Conservation (phyloP, 2,888 invertebrate species). For the Steinernema scapterisci region DNA sequence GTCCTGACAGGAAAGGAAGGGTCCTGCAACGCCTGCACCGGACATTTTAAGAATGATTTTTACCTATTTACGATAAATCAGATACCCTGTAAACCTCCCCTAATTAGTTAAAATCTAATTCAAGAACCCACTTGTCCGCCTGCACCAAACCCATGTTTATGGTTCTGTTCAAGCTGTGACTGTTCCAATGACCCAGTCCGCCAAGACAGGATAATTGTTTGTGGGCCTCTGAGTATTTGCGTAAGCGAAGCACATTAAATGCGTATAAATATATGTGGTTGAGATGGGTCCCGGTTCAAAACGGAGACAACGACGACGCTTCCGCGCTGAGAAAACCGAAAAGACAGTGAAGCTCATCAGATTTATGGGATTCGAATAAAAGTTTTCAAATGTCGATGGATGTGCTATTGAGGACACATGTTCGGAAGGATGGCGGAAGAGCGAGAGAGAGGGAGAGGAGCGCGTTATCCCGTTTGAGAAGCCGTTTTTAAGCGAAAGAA, state of each 20-base stretch:
- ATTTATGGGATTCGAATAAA: slow-evolving; percentile 28
- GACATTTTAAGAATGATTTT: no score
- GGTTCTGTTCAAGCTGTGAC: no score
- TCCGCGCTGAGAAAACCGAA: no score
- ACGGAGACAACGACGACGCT: no score
- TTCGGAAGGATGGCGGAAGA: background rate
- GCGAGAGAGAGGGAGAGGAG: background rate
- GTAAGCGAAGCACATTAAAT: background rate
- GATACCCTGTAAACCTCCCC: no score
- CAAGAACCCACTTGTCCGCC: no score
- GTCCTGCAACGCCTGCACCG: no score
- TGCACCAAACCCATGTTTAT: no score
- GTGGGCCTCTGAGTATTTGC: slow-evolving; percentile 13
- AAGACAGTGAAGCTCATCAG: slow-evolving; percentile 10
- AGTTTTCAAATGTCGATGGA: slow-evolving; percentile 25
- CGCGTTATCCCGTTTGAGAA: background rate
- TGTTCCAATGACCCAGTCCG: no score
- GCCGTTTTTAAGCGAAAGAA: background rate
- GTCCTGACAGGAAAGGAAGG: no score
- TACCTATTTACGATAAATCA: no score
- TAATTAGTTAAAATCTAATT: no score
- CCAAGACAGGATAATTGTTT: background rate
- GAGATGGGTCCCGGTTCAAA: background rate
- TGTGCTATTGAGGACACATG: slow-evolving; percentile 25
- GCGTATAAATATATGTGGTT: background rate